A percentile compares a stretch with the other conserved stretches of the same genome.
phyloP scores from a whole-genome alignment of 2,797 vertebrate genomes.

The Rhadinocentrus ornatus region DNA sequence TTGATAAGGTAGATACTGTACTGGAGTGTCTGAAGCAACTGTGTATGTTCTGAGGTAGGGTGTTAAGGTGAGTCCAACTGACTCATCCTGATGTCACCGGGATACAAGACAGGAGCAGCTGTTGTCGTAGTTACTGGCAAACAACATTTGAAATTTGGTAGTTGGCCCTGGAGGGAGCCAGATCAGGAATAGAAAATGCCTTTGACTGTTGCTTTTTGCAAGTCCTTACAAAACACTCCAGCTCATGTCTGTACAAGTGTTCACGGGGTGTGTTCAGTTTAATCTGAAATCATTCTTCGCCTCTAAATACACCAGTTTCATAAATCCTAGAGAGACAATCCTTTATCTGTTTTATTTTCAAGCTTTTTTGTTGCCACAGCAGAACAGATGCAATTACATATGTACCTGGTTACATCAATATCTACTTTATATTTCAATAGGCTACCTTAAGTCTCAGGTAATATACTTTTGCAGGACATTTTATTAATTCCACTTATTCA shows the following conservation, averaged over 20 bases:
- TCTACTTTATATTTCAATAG: background rate
- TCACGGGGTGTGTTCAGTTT: conserved; percentile 55
- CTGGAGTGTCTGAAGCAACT: background rate
- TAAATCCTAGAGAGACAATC: background rate
- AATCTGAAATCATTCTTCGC: conserved; percentile 17
- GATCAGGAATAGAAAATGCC: conserved; percentile 21
- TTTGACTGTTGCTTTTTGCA: conserved; percentile 42
- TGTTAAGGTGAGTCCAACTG: conserved; percentile 28
- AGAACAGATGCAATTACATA: background rate
- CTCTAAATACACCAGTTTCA: conserved; percentile 7
- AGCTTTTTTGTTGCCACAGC: background rate
- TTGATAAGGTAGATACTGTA: conserved; percentile 8
- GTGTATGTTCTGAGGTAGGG: background rate
- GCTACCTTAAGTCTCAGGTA: background rate
- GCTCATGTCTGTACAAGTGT: conserved; percentile 66
- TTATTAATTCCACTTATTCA: background rate
- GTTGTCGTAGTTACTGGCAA: conserved; percentile 57
- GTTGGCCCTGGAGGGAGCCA: conserved; percentile 11
- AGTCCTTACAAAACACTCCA: conserved; percentile 30
- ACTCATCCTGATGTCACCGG: conserved; percentile 39
- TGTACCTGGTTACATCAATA: background rate
- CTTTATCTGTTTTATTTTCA: background rate
- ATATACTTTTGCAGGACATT: background rate
- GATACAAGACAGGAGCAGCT: conserved; percentile 12
- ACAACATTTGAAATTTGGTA: conserved; percentile 27